phyloP scores from a whole-genome alignment of 2,113 vertebrate species.

The Catharus fuscescens region DNA sequence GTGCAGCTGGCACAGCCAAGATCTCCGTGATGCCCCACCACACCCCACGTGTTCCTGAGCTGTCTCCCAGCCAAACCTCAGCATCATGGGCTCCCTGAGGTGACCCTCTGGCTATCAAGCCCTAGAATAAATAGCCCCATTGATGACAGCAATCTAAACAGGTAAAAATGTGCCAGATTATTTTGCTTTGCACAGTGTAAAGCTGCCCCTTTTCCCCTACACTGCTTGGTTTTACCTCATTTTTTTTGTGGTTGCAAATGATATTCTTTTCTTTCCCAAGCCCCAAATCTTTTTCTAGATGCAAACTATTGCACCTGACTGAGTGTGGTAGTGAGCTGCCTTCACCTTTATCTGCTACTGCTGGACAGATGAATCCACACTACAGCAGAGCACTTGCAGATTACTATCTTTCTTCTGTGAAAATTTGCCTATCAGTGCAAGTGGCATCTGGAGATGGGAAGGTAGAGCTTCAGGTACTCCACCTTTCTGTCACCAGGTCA shows the following conservation, averaged over 20 bases:
- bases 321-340: accelerated
- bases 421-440: neutral
- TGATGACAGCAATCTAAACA: neutral
- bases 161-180: neutral
- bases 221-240: neutral
- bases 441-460: neutral
- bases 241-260: neutral
- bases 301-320: neutral
- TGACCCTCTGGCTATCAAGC: too few species aligned
- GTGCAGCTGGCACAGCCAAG: neutral
- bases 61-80: neutral
- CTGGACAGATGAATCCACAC: neutral
- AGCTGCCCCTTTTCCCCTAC: neutral
- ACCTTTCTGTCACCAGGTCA: neutral
- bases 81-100: accelerated
- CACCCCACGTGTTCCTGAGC: accelerated
- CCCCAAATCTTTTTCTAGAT: neutral
- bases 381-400: neutral
- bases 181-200: neutral
- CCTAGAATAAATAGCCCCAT: neutral
- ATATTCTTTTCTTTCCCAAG: neutral
- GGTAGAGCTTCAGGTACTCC: neutral
- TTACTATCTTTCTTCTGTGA: neutral
- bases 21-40: too few species aligned
- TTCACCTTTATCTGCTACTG: neutral